Evolutionary conservation across 2,888 invertebrate species (phyloP).

Genomic region (Plebejus argus): DNA sequence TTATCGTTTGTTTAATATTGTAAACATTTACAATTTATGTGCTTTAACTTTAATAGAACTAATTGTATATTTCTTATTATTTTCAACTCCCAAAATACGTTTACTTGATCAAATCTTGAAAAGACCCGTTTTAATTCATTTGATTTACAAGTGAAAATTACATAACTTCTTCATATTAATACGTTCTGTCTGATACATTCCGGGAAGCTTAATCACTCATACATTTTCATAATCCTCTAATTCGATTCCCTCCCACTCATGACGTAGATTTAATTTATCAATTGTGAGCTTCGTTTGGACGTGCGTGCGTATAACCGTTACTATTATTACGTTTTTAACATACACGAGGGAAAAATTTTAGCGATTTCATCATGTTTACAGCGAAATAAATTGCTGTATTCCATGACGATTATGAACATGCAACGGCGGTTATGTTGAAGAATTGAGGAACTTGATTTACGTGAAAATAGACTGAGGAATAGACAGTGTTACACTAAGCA

Average conservation of each 20-base stretch:
- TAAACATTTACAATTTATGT: background rate
- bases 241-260: conserved; percentile 76
- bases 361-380: conserved; percentile 62
- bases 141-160: background rate
- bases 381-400: conserved; percentile 55
- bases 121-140: background rate
- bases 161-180: background rate
- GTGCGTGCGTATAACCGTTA: conserved; percentile 70
- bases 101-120: too few relatives aligned
- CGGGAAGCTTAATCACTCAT: conserved; percentile 78
- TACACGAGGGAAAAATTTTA: conserved; percentile 64
- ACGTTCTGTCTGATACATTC: conserved; percentile 62
- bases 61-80: too few relatives aligned
- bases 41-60: background rate
- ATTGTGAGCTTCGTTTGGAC: conserved; percentile 71
- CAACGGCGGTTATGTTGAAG: conserved; percentile 29
- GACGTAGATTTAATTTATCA: conserved; percentile 76
- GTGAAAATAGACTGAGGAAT: background rate
- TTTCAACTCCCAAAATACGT: background rate
- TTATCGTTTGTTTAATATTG: background rate
- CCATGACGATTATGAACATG: conserved; percentile 49
- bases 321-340: conserved; percentile 64
- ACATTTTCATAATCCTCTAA: conserved; percentile 76
- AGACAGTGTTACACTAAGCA: conserved; percentile 16
- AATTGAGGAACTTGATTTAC: conserved; percentile 32